These are phyloP conservation scores for Thaleichthys pacificus DNA, from an alignment of 2,797 vertebrate species.

Conservation along the genomic window DNA sequence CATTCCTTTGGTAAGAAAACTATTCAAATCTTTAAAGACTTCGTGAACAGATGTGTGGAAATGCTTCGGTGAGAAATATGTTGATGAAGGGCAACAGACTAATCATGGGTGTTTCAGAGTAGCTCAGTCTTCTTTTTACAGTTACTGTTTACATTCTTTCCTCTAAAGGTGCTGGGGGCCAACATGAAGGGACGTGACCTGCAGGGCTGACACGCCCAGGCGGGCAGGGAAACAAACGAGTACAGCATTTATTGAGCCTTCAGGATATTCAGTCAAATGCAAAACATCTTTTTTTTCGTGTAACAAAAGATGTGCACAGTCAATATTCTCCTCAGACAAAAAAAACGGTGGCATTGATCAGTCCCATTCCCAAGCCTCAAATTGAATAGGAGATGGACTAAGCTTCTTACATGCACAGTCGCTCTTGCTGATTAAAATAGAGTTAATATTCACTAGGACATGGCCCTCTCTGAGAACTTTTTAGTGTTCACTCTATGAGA, in stretches of 20 bases:
- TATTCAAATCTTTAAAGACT: no score
- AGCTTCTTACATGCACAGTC: conserved; percentile 59
- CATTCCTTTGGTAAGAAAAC: no score
- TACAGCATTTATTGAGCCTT: background rate
- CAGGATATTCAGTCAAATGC: background rate
- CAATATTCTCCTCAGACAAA: conserved; percentile 17
- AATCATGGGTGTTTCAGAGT: no score
- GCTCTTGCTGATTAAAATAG: conserved; percentile 61
- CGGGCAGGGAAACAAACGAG: background rate
- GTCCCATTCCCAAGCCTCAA: conserved; percentile 30
- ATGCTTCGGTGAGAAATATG: no score
- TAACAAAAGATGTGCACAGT: conserved; percentile 8
- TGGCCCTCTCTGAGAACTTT: conserved; percentile 60
- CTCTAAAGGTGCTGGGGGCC: background rate
- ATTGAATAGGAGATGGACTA: conserved; percentile 48
- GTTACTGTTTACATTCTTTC: no score
- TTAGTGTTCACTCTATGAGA: conserved; percentile 52
- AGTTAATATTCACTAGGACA: conserved; percentile 61
- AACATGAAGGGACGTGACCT: background rate
- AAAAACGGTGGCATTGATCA: conserved; percentile 40
- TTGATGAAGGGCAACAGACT: no score
- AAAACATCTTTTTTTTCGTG: background rate
- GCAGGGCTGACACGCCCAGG: background rate
- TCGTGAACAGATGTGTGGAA: no score
- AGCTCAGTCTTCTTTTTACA: background rate